Base-by-base conservation (phyloP, 1,140 invertebrate species). In the Brachionus calyciflorus region DNA sequence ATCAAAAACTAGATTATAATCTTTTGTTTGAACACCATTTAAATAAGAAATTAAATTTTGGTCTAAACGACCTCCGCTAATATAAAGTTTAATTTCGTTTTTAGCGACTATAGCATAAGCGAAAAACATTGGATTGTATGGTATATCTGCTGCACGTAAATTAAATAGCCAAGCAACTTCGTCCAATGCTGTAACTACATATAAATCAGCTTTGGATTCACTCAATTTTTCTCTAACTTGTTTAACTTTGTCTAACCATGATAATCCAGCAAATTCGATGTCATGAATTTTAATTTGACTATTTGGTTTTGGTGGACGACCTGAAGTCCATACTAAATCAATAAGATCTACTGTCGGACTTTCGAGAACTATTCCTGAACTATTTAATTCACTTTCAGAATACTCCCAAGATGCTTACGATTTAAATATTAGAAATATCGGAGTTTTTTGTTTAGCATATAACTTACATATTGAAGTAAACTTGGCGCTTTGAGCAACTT, bases 101-200 rank as follows among this genome's bases (percentile, higher is more conserved):
- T 73, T 73, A 2, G 21, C 55, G 24, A 98, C 83, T 68, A 94
- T 88, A 1, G 91, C 87, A 83, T 94, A 97, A 0, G 93, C 88
- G 82, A 96, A 97, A 83, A 98, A 98, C 0, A 98, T 91, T 0
- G 96, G 96, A 87, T 98, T 98, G 84, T 90, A 98, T n/a, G 89
- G 87, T 80, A 99, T 97, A 84, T 99, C 96, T 0, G 90, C 90
- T 4, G 96, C 96, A 68, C 96, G 88, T 17, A 97, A 85, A 85
- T 99, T 99, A 33, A 98, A 85, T 26, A 96, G 85, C 89, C 69
- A 97, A 0, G 94, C 94, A 26, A 94, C 89, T 85, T 96, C 93
- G 84, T 96, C 94, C 17, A 98, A 82, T 10, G 91, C 91, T 6
- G 92, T 92, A 1, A 97, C 82, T 17, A 96, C 87, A 5, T 95